Base-by-base conservation (phyloP, 2,888 invertebrate species). In the Thereva unica region DNA sequence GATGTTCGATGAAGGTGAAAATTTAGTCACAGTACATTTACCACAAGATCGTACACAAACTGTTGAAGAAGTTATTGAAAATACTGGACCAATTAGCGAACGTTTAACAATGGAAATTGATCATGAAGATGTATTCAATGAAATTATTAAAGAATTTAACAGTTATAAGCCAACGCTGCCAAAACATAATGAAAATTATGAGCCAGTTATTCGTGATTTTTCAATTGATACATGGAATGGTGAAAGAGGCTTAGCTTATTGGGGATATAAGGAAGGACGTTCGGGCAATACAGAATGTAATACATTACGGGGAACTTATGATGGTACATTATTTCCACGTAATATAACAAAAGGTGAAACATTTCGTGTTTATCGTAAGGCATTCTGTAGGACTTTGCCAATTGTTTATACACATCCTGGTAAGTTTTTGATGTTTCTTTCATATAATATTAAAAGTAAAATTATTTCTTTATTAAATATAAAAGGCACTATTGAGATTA, bases 311-410 rank as follows among this genome's bases (percentile, higher is more conserved):
- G 89, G 91, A 12, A 76, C 85, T 0, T 89, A 87, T 70, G 93
- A 93, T 76, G 93, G 91, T 0, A 84, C 88, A 0, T 77, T 87
- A 1, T 92, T 90, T 73, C 90, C 92, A 0, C 79, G 84, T 1
- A 80, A 85, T 54, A 74, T 93, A 61, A 77, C 79, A 4, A 78
- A 82, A 35, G 82, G 85, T 66, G 83, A 83, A 63, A 80, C 82
- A 0, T 82, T 93, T 69, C 80, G 84, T 10, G 76, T 92, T 5
- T 94, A 87, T 78, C 84, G 92, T 35, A 87, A 88, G 72, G 86
- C 91, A 0, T 88, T 94, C 74, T 95, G 94, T 77, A 84, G 92
- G 53, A 84, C 89, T 0, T 74, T 92, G 45, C 86, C 84, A 0
- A 78, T 88, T 50, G 76, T 75, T 1, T 88, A 80, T 71, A 76